Evolutionary conservation across 1,140 invertebrate genomes (phyloP), one percentile per base, ranked within the genome.

Genomic region (Musca domestica): DNA sequence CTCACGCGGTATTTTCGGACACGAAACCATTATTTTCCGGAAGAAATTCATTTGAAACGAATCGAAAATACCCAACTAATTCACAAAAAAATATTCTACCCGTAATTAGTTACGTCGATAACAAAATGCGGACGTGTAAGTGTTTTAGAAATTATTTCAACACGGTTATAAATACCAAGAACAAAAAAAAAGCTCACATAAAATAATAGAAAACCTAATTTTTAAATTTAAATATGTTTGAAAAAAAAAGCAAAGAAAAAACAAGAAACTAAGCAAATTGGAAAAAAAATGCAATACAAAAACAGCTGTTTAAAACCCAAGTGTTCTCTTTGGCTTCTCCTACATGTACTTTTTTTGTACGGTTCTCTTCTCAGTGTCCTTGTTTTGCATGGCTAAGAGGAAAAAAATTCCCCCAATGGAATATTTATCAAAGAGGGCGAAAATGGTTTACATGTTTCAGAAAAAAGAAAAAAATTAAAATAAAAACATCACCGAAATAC

Each of bases 71-170:
- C n/a, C n/a, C n/a, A n/a, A n/a, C n/a, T n/a, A n/a, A 34, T 61
- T 61, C 17, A 9, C 10, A 61, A 61, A 61, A 58, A n/a, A n/a
- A 30, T 22, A 51, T 22, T n/a, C n/a, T n/a, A n/a, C n/a, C n/a
- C n/a, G n/a, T n/a, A n/a, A n/a, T n/a, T n/a, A n/a, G n/a, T n/a
- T 17, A 66, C 51, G 30, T 52, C 20, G 61, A 75, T 77, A 74
- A 77, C 76, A 75, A 74, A 77, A 74, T 69, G 51, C 52, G 48
- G 69, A 72, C 61, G 69, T 61, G 56, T 61, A 61, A 61, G 56
- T 61, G 17, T 41, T 41, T 41, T 12, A 12, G 12, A 41, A 30
- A 30, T 30, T 41, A 41, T 41, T 41, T 41, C 34, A 41, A 61
- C 19, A 61, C 56, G 56, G 9, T 41, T n/a, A n/a, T 17, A 12